Conservation (phyloP, 1,140 invertebrate genomes). For the Rhopalosiphum maidis region DNA sequence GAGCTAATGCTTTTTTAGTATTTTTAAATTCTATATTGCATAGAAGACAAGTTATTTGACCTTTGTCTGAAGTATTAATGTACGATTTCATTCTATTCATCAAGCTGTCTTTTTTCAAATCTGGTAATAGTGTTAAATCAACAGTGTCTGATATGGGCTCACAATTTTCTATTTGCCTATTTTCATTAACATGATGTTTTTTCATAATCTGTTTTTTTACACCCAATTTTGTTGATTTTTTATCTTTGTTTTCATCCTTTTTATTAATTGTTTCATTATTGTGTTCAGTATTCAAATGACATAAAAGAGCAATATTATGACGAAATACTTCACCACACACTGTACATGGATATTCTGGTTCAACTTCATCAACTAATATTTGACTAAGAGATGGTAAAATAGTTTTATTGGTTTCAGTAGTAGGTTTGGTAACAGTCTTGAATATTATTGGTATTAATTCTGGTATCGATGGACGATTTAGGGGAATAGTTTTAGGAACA, state of each 20-base stretch:
- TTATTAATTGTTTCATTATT: neutral
- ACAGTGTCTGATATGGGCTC: slow-evolving; percentile 10
- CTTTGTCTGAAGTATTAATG: neutral
- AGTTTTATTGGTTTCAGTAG: neutral
- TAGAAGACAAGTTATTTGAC: slow-evolving; percentile 32
- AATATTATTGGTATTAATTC: neutral
- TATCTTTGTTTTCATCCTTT: neutral
- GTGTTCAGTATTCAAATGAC: slow-evolving; percentile 34
- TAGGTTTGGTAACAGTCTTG: neutral
- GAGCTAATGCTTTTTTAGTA: slow-evolving; percentile 41
- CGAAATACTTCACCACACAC: slow-evolving; percentile 36
- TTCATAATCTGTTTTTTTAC: neutral
- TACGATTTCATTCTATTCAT: slow-evolving; percentile 42
- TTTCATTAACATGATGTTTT: neutral
- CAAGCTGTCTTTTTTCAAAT: slow-evolving; percentile 41
- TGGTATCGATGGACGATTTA: neutral
- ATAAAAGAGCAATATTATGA: slow-evolving; percentile 42
- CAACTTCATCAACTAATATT: slow-evolving; percentile 41
- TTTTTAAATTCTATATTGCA: slow-evolving; percentile 35
- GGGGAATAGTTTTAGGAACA: slow-evolving; percentile 13
- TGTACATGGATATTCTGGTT: slow-evolving; percentile 39
- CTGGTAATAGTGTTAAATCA: slow-evolving; percentile 32
- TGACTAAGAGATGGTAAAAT: neutral
- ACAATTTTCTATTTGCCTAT: neutral
- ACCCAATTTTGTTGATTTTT: slow-evolving; percentile 9